Evolutionary conservation across 2,888 invertebrate species (phyloP).

Genomic region (Chloromyia formosa): DNA sequence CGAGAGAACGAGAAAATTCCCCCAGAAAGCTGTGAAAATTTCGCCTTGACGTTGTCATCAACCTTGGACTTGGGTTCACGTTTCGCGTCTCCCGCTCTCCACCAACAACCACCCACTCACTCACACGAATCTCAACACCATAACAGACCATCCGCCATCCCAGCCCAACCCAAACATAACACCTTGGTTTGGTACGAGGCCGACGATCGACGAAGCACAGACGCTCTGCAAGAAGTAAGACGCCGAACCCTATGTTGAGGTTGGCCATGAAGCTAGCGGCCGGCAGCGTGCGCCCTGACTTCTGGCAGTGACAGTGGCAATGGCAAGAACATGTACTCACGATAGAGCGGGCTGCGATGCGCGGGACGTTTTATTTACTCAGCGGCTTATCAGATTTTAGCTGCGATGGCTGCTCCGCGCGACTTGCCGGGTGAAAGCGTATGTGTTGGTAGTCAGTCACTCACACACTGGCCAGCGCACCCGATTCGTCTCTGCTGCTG

Average conservation of each 20-base stretch:
- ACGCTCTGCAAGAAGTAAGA: neutral
- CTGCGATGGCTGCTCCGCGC: neutral
- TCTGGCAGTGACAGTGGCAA: slow-evolving; percentile 10
- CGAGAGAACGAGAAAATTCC: neutral
- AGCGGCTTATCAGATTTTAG: neutral
- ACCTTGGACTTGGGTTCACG: slow-evolving; percentile 12
- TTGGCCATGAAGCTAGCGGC: slow-evolving; percentile 22
- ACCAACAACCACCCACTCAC: neutral
- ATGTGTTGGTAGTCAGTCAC: neutral
- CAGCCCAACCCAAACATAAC: no score
- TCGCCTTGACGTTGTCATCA: slow-evolving; percentile 32
- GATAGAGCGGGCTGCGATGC: neutral
- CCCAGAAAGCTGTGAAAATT: slow-evolving; percentile 10
- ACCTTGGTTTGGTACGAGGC: no score
- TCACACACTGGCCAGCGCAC: neutral
- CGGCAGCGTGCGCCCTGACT: slow-evolving; percentile 1
- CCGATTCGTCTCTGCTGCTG: slow-evolving; percentile 11
- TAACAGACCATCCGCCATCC: neutral
- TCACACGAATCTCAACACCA: neutral
- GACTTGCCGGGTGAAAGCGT: neutral
- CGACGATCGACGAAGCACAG: no score
- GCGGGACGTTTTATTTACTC: neutral
- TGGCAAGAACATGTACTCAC: neutral
- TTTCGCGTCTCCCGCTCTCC: slow-evolving; percentile 5
- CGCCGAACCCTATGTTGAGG: slow-evolving; percentile 11